phyloP scores from a whole-genome alignment of 1,140 invertebrate species.

The Pachyrhynchus sulphureomaculatus region DNA sequence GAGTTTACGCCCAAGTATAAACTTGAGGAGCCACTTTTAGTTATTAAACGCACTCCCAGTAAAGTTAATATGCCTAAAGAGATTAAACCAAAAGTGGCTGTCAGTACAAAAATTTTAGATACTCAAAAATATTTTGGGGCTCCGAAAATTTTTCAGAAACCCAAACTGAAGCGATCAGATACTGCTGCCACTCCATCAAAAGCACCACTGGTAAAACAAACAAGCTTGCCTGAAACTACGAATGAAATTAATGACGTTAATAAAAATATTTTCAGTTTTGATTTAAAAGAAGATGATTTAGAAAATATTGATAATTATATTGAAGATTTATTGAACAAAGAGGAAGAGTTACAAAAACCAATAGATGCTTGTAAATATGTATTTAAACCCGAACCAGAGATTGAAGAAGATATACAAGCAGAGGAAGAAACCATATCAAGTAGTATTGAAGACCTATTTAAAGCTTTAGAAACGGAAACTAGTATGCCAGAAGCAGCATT shows the following conservation, averaged over 20 bases:
- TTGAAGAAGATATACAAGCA: constrained; percentile 11
- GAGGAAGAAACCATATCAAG: constrained; percentile 38
- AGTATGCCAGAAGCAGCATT: constrained; percentile 28
- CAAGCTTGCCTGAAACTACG: constrained; percentile 37
- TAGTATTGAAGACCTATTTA: constrained; percentile 50
- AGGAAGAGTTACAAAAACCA: constrained; percentile 48
- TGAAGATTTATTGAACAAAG: constrained; percentile 46
- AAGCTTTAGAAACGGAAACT: constrained; percentile 46
- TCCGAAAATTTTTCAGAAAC: constrained; percentile 22
- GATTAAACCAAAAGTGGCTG: constrained; percentile 48
- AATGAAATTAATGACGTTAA: constrained; percentile 28
- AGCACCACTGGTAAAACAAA: constrained; percentile 35
- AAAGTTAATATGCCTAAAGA: constrained; percentile 49
- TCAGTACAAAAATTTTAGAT: constrained; percentile 40
- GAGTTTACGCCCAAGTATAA: constrained; percentile 42
- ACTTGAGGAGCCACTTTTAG: constrained; percentile 45
- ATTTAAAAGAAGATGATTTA: constrained; percentile 45
- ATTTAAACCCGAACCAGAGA: constrained; percentile 8
- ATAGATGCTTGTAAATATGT: constrained; percentile 38
- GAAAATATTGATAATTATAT: constrained; percentile 49
- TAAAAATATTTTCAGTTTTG: constrained; percentile 46
- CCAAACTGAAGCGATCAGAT: constrained; percentile 32
- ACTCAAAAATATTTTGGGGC: constrained; percentile 50
- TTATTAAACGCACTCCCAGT: constrained; percentile 51
- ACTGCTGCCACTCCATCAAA: constrained; percentile 23